phyloP scores from a whole-genome alignment of 2,888 invertebrate species.

The Nudaria mundana region DNA sequence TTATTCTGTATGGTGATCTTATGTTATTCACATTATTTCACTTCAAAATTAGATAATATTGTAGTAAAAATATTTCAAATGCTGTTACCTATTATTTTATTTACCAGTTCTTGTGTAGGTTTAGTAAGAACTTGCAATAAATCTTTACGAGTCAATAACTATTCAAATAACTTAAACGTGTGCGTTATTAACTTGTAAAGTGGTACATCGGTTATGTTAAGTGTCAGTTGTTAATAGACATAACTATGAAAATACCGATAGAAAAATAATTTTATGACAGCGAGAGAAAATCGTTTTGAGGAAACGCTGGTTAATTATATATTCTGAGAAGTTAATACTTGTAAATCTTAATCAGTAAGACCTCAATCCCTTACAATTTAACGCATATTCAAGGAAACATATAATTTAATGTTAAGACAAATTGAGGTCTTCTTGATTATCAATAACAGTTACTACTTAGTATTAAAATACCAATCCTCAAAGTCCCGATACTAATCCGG shows the following conservation, averaged over 20 bases:
- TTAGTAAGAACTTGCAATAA: too few species aligned
- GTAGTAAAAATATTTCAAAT: too few species aligned
- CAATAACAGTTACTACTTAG: neutral
- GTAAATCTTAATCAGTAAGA: neutral
- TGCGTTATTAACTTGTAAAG: too few species aligned
- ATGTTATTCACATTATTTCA: too few species aligned
- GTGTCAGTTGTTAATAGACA: neutral
- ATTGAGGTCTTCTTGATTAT: neutral
- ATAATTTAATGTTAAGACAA: too few species aligned
- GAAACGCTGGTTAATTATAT: neutral
- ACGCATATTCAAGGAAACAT: neutral
- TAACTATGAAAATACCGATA: neutral
- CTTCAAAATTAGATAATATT: too few species aligned
- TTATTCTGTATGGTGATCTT: too few species aligned
- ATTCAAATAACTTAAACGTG: too few species aligned
- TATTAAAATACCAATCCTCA: neutral
- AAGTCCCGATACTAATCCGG: conserved; percentile 10
- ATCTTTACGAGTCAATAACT: too few species aligned
- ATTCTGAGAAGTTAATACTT: neutral
- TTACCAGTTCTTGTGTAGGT: too few species aligned
- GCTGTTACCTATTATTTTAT: too few species aligned
- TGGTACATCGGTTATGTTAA: too few species aligned
- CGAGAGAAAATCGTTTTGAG: neutral
- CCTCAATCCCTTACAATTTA: neutral
- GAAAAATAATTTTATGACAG: neutral